Percentiles rank a stretch among this genome's conserved stretches.
Evolutionary conservation across 2,888 invertebrate genomes (phyloP).

Genomic region (Pomacea canaliculata): DNA sequence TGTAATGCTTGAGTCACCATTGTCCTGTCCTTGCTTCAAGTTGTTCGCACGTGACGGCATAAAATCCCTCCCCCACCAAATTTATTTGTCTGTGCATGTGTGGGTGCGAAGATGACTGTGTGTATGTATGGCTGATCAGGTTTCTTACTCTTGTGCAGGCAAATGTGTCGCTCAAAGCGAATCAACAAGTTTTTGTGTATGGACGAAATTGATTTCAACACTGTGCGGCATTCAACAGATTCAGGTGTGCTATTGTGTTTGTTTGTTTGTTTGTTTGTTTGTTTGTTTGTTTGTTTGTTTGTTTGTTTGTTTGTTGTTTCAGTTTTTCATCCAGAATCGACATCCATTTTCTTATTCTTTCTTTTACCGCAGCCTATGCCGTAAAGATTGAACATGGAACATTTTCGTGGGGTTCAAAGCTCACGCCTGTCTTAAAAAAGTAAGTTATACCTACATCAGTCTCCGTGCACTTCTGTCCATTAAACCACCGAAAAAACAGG

Average conservation of each 20-base stretch:
- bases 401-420: constrained; percentile 40
- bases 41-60: too few relatives aligned
- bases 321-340: too few relatives aligned
- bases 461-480: neutral
- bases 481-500: neutral
- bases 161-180: too few relatives aligned
- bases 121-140: neutral
- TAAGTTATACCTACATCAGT: constrained; percentile 24
- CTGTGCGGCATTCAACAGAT: constrained; percentile 36
- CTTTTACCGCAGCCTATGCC: constrained; percentile 33
- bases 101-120: too few relatives aligned
- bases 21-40: too few relatives aligned
- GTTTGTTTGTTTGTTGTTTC: neutral
- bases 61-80: too few relatives aligned
- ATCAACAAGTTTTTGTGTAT: constrained; percentile 50
- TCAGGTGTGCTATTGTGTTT: neutral
- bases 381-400: constrained; percentile 38
- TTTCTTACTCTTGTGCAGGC: neutral
- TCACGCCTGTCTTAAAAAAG: constrained; percentile 37
- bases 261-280: constrained; percentile 4
- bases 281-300: constrained; percentile 6
- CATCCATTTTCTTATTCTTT: neutral
- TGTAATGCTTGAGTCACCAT: too few relatives aligned
- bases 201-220: constrained; percentile 56
- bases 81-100: too few relatives aligned